phyloP scores from a whole-genome alignment of 2,113 vertebrate genomes.

The Archilochus colubris region DNA sequence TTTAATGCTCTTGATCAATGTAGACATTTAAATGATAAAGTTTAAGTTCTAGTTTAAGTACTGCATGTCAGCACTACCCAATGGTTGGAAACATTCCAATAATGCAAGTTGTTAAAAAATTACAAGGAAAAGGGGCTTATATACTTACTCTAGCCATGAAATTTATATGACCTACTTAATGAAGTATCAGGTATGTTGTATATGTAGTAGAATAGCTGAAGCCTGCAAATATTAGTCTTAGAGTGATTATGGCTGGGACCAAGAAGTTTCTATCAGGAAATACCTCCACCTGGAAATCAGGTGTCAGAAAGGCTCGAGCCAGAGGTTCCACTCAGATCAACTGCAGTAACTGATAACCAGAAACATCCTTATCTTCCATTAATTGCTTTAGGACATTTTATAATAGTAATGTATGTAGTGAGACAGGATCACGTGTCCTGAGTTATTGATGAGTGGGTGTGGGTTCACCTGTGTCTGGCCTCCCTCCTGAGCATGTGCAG shows the following conservation, averaged over 20 bases:
- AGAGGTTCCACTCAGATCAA: not conserved
- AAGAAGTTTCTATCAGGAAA: not conserved
- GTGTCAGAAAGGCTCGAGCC: not conserved
- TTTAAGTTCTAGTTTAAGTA: not conserved
- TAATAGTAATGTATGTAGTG: not conserved
- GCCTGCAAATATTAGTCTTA: not conserved
- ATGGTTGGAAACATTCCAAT: not conserved
- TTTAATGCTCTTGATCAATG: not conserved
- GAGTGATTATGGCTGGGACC: not conserved
- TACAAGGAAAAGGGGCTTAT: not conserved
- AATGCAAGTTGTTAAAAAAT: not conserved
- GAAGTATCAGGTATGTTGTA: not conserved
- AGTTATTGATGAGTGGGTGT: no score
- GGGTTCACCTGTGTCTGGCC: no score
- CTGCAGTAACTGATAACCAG: not conserved
- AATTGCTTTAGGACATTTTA: not conserved
- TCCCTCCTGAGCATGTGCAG: no score
- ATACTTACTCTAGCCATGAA: not conserved
- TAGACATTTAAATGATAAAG: not conserved
- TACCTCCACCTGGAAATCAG: not conserved
- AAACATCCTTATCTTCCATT: not conserved
- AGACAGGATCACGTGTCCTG: no score
- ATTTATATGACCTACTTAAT: not conserved
- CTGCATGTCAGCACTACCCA: not conserved
- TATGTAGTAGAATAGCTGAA: not conserved